Conservation (phyloP, 2,888 invertebrate species). For the Dicyrtoma fusca region DNA sequence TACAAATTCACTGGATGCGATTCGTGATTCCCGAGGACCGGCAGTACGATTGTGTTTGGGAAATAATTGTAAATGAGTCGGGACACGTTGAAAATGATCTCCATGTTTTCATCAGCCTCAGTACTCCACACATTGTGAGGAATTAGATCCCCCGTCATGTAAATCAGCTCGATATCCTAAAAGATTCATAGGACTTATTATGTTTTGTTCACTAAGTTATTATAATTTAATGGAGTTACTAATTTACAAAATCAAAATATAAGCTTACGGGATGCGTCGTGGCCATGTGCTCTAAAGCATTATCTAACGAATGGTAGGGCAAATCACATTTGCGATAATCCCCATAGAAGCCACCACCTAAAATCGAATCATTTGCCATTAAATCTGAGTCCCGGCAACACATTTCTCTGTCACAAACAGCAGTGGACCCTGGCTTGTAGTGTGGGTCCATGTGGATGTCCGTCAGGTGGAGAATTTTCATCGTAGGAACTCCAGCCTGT, state of each 20-base stretch:
- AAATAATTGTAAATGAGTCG: slow-evolving; percentile 48
- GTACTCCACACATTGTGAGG: slow-evolving; percentile 56
- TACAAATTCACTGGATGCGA: slow-evolving; percentile 53
- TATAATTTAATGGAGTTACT: too few relatives aligned
- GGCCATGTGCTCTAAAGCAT: slow-evolving; percentile 53
- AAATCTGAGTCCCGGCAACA: slow-evolving; percentile 49
- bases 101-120: slow-evolving; percentile 41
- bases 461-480: slow-evolving; percentile 53
- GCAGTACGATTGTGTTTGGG: slow-evolving; percentile 49
- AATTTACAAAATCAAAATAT: too few relatives aligned
- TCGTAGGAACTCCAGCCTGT: slow-evolving; percentile 38
- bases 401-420: slow-evolving; percentile 51
- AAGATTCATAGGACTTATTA: not conserved
- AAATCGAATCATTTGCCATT: slow-evolving; percentile 36
- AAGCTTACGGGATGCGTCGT: slow-evolving; percentile 49
- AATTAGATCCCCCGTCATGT: slow-evolving; percentile 56
- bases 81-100: slow-evolving; percentile 46
- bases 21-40: slow-evolving; percentile 55
- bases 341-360: slow-evolving; percentile 50
- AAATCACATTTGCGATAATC: slow-evolving; percentile 52
- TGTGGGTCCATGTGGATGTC: slow-evolving; percentile 53
- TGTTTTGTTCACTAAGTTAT: not conserved
- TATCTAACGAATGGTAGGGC: slow-evolving; percentile 50
- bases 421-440: slow-evolving; percentile 46
- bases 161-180: slow-evolving; percentile 53